Conservation (phyloP, 2,888 invertebrate species). For the Mesochorus sp. region DNA sequence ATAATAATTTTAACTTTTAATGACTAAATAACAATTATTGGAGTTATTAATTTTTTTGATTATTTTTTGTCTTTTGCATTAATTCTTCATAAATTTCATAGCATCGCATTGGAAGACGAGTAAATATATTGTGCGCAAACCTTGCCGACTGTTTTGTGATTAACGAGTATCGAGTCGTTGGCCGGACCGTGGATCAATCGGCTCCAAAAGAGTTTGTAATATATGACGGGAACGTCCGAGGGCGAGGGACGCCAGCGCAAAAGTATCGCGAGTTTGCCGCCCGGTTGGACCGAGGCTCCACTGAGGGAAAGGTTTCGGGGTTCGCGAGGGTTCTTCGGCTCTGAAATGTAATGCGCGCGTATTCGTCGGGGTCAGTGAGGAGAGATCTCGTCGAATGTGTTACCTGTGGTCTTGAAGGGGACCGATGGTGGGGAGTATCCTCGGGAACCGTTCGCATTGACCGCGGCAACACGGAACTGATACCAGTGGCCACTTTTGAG, state of each 20-base stretch:
- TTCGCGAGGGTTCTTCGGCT: slow-evolving; percentile 85
- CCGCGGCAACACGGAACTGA: slow-evolving; percentile 90
- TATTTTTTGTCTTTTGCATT: no score
- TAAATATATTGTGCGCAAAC: no score
- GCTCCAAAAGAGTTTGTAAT: slow-evolving; percentile 90
- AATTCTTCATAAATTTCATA: no score
- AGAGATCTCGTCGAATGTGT: no score
- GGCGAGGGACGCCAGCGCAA: slow-evolving; percentile 88
- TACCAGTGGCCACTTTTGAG: slow-evolving; percentile 90
- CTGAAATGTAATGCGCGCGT: no score
- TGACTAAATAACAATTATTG: no score
- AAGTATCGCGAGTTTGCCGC: slow-evolving; percentile 84
- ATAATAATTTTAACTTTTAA: no score
- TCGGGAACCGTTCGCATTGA: slow-evolving; percentile 88
- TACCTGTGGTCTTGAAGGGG: slow-evolving; percentile 84
- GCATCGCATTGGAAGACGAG: no score
- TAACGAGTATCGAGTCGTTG: slow-evolving; percentile 86
- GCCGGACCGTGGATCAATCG: slow-evolving; percentile 85
- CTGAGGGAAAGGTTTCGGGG: slow-evolving; percentile 85
- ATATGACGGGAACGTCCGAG: slow-evolving; percentile 88
- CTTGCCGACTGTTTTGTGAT: slow-evolving; percentile 86
- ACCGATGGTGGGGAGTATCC: slow-evolving; percentile 87
- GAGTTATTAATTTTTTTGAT: background rate
- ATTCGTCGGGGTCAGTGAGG: no score
- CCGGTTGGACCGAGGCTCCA: slow-evolving; percentile 68